Base-by-base conservation (phyloP, 2,797 vertebrate species). In the Tokudaia tokunoshimensis region DNA sequence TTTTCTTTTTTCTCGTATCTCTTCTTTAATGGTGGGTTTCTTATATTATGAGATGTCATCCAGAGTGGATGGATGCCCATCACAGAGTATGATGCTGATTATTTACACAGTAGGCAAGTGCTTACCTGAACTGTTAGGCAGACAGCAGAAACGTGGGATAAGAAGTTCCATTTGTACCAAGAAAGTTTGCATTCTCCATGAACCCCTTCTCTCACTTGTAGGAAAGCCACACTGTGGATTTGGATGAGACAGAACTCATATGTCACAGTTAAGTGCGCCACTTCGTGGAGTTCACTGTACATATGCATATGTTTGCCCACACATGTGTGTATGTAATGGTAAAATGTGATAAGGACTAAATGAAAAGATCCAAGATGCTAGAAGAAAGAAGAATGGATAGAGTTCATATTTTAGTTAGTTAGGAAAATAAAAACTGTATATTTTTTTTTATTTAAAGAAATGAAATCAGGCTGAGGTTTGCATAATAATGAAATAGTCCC, bases 41-140 rank as follows among this genome's bases (percentile, higher is more conserved):
- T 94, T 20, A 72, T n/a, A 19, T 55, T 85, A 37, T 50, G 24
- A 93, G 31, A 94, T 74, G n/a, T 90, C 17, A 93, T 70, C 17
- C 37, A 61, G 19, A 67, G 34, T 82, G 1, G 65, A 3, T 55
- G 13, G 6, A 61, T 95, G 70, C n/a, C 5, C 55, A 4, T 87
- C 41, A 87, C 9, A 83, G 81, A 94, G 82, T 76, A 78, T 0
- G n/a, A 13, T 15, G 9, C 15, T 76, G 26, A 4, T 88, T 90
- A 34, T 47, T 50, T 67, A 1, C 50, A 11, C 29, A 11, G 59
- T 91, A 31, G 41, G 78, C 29, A n/a, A 86, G 59, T 59, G 12
- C 81, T 84, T 87, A n/a, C 70, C 76, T 61, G n/a, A 85, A 13
- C 9, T 79, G 8, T 70, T 84, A 31, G 24, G 44, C 41, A 44